Percentiles rank a stretch among this genome's conserved stretches.
phyloP scores from a whole-genome alignment of 2,113 vertebrate genomes.

The Prochilodus magdalenae region DNA sequence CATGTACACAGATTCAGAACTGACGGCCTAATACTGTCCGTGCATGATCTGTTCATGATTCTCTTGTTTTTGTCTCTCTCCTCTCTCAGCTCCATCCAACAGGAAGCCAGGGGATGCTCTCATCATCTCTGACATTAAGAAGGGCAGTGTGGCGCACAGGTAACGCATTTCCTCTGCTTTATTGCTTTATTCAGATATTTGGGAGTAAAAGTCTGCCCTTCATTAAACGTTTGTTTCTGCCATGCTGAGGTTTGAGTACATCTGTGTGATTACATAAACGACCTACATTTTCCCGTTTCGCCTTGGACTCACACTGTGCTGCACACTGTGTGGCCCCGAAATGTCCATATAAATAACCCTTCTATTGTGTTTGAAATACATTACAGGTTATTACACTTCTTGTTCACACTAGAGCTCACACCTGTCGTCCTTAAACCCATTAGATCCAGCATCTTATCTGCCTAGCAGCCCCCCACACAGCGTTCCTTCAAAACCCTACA shows the following conservation, averaged over 20 bases:
- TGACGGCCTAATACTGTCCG: neutral
- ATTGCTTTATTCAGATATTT: neutral
- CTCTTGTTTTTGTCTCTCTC: constrained; percentile 29
- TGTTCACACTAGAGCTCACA: neutral
- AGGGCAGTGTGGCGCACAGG: constrained; percentile 98
- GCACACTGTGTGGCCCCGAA: neutral
- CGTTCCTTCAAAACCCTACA: neutral
- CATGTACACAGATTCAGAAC: no score
- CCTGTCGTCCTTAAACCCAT: neutral
- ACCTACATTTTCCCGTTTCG: neutral
- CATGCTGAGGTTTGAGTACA: neutral
- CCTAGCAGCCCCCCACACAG: neutral
- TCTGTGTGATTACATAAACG: neutral
- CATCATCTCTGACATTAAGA: constrained; percentile 99
- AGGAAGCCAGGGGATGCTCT: constrained; percentile 93
- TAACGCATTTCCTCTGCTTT: constrained; percentile 59
- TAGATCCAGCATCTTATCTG: neutral
- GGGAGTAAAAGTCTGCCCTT: neutral
- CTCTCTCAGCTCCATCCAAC: constrained; percentile 89
- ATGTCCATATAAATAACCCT: neutral
- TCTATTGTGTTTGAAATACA: neutral
- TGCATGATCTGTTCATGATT: constrained; percentile 1
- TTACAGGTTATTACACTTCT: neutral
- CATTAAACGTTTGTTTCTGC: neutral
- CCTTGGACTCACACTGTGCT: neutral